A percentile compares a stretch with the other conserved stretches of the same genome.
These are phyloP conservation scores for Tachina fera DNA, from an alignment of 2,888 invertebrate genomes.

Conservation along the genomic window DNA sequence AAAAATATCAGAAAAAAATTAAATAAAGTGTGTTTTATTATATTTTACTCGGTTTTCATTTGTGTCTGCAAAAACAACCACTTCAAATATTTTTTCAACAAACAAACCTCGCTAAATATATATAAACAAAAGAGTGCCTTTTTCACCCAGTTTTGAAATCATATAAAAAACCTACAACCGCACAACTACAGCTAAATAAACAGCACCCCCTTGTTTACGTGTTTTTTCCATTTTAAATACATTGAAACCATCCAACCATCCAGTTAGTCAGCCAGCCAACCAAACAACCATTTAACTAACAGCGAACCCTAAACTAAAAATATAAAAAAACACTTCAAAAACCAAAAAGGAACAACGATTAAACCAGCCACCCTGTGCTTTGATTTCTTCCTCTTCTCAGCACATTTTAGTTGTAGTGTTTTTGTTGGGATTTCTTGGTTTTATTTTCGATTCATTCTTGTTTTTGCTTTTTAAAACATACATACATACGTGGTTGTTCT, in stretches of 20 bases:
- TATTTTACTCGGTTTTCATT: conserved; percentile 2
- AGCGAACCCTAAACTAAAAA: conserved; percentile 54
- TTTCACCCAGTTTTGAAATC: conserved; percentile 50
- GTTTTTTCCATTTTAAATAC: conserved; percentile 34
- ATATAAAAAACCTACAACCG: not conserved
- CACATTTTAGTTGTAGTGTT: conserved; percentile 37
- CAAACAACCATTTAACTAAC: conserved; percentile 51
- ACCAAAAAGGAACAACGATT: conserved; percentile 35
- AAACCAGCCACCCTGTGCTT: conserved; percentile 51
- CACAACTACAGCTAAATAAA: conserved; percentile 22
- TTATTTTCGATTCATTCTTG: conserved; percentile 7
- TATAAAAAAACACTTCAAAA: conserved; percentile 20
- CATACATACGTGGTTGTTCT: not conserved
- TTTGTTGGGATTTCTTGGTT: conserved; percentile 48
- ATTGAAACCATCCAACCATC: conserved; percentile 49
- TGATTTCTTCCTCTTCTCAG: conserved; percentile 56
- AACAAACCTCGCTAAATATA: conserved; percentile 29
- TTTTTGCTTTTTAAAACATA: conserved; percentile 25
- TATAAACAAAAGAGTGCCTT: conserved; percentile 66
- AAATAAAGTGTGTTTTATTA: conserved; percentile 17
- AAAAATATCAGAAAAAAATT: conserved; percentile 25
- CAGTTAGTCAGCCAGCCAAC: conserved; percentile 11
- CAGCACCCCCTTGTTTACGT: conserved; percentile 32
- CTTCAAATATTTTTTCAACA: conserved; percentile 39
- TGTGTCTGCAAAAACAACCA: conserved; percentile 49